Evolutionary conservation across 2,113 vertebrate genomes (phyloP).

Genomic region (Pleuronectes platessa): DNA sequence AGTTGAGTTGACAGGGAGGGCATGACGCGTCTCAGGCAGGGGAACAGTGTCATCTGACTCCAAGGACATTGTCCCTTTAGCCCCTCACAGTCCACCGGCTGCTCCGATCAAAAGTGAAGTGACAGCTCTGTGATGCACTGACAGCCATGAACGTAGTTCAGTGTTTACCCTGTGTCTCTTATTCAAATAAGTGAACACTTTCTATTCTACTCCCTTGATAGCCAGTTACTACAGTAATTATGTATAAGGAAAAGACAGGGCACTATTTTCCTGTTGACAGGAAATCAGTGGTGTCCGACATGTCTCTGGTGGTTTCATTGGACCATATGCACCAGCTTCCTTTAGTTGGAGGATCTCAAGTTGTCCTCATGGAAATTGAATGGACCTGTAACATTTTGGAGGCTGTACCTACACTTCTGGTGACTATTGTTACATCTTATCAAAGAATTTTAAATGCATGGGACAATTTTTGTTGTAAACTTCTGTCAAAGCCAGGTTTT

Average conservation of each 20-base stretch:
- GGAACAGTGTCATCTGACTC: constrained; percentile 49
- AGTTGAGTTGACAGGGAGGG: constrained; percentile 33
- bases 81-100: constrained; percentile 23
- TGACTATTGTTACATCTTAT: no score
- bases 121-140: constrained; percentile 52
- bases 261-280: background rate
- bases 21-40: constrained; percentile 37
- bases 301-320: no score
- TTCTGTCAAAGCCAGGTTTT: background rate
- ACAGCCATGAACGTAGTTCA: constrained; percentile 33
- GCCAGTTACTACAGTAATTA: background rate
- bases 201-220: background rate
- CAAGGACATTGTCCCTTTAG: constrained; percentile 43
- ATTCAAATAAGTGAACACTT: background rate
- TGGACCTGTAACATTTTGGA: no score
- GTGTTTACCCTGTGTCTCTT: constrained; percentile 15
- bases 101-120: constrained; percentile 44
- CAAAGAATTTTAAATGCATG: no score
- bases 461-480: no score
- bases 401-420: no score
- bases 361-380: no score
- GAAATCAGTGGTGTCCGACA: no score
- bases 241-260: background rate
- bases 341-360: no score
- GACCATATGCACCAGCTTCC: no score